Evolutionary conservation across 2,888 invertebrate genomes (phyloP).

Genomic region (Eilema sororculum): DNA sequence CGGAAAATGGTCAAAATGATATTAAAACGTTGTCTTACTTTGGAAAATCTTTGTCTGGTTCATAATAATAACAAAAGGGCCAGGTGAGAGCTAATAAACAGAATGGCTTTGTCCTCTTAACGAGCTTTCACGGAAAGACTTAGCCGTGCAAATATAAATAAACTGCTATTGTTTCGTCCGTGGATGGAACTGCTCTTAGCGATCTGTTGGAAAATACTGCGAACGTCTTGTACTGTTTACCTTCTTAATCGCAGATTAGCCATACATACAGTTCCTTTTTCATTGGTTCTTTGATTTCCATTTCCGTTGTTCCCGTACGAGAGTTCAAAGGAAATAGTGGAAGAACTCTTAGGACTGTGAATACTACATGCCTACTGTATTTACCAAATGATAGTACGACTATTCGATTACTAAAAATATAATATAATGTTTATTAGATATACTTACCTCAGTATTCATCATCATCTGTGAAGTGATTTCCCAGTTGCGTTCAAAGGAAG

Average conservation of each 20-base stretch:
- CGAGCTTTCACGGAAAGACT: constrained; percentile 67
- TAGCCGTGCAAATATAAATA: constrained; percentile 64
- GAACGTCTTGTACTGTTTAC: constrained; percentile 49
- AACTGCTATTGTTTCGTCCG: constrained; percentile 64
- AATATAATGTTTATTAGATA: too few species aligned
- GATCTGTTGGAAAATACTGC: constrained; percentile 54
- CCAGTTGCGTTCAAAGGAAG: too few species aligned
- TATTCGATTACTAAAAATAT: too few species aligned
- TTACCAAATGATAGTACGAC: too few species aligned
- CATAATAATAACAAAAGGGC: constrained; percentile 66
- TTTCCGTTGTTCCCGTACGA: constrained; percentile 29
- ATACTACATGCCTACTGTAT: not conserved
- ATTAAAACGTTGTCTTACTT: constrained; percentile 51
- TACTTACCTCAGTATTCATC: too few species aligned
- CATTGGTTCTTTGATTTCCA: constrained; percentile 41
- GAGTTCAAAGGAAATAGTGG: constrained; percentile 20
- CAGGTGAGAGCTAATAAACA: constrained; percentile 73
- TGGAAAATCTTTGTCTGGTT: constrained; percentile 58
- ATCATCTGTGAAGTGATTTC: too few species aligned
- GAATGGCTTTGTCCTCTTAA: constrained; percentile 69
- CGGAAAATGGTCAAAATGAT: constrained; percentile 48
- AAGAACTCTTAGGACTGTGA: not conserved
- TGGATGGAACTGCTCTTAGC: constrained; percentile 59
- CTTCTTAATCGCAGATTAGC: constrained; percentile 62
- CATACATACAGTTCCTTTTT: constrained; percentile 39